Percentiles rank a stretch among this genome's conserved stretches.
Conservation (phyloP, 1,140 invertebrate genomes). For the Aphelenchoides fujianensis region DNA sequence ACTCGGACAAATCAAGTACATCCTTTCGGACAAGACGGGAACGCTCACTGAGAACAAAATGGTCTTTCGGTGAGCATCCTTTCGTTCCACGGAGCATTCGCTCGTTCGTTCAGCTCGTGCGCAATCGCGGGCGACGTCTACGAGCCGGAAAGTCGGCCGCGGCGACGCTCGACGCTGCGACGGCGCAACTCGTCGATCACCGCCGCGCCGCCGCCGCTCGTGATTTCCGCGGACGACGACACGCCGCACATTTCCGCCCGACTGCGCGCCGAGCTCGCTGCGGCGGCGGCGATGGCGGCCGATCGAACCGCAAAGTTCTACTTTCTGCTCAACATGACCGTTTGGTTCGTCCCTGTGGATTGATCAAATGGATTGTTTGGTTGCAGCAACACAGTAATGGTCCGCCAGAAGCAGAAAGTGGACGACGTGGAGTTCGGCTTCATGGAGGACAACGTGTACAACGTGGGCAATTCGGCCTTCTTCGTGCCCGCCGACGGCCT, state of each 20-base stretch:
- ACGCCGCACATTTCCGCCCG: neutral
- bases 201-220: neutral
- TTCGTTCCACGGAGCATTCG: too few relatives aligned
- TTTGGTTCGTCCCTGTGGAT: constrained; percentile 65
- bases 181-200: constrained; percentile 8
- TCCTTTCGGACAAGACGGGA: constrained; percentile 96
- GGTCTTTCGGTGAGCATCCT: constrained; percentile 75
- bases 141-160: constrained; percentile 1
- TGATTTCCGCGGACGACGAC: neutral
- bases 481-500: constrained; percentile 16
- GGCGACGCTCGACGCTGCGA: too few relatives aligned
- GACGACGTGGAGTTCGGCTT: constrained; percentile 36
- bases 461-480: constrained; percentile 33
- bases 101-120: neutral
- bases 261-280: constrained; percentile 1
- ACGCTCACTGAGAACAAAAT: constrained; percentile 96
- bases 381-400: constrained; percentile 84
- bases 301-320: constrained; percentile 70
- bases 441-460: constrained; percentile 31
- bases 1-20: constrained; percentile 83
- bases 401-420: constrained; percentile 62
- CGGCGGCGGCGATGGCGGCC: neutral
- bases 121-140: neutral
- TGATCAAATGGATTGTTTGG: neutral
- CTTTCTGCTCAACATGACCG: constrained; percentile 83